Base-by-base conservation (phyloP, 2,113 vertebrate genomes). In the Hemicordylus capensis region DNA sequence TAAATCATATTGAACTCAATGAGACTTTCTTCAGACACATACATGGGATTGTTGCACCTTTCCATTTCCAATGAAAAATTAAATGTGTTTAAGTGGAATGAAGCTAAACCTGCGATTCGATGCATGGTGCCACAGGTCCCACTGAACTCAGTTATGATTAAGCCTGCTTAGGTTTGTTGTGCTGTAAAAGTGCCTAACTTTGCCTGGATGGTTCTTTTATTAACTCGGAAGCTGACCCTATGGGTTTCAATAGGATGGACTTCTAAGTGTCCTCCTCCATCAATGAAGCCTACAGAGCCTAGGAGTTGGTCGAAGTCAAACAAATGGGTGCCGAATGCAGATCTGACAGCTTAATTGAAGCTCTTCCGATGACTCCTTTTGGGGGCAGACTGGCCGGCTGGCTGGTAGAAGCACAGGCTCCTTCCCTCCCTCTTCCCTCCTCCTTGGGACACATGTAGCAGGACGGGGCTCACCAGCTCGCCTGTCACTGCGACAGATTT, bases 401-500 rank as follows among this genome's bases (percentile, higher is more conserved):
- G 31, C 14, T 8, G 56, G 6, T 37, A 4, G 31, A 9, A 26
- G n/a, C n/a, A n/a, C n/a, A n/a, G n/a, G 34, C 1, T 3, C 24
- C 11, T 20, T 15, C 9, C 4, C 22, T 15, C 51, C 6, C 28
- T 44, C 28, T n/a, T 1, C 0, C 9, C 54, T 3, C 51, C 75
- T 28, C 22, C 56, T 24, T 15, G 28, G 34, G 64, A 37, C n/a
- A 8, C 46, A 28, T 1, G 24, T n/a, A 0, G 19, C 9, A 2
- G 64, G 77, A n/a, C 51, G 44, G 46, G 46, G 42, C 56, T n/a
- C n/a, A 67, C 76, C 46, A 69, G n/a, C 84, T 87, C 77, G 84
- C 77, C 72, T 63, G 69, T 79, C 86, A 42, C 69, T 37, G 88
- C 66, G 86, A 79, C 91, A 92, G 93, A 92, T 90, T 96, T 91